Evolutionary conservation across 2,113 vertebrate genomes (phyloP), one percentile per base, ranked within the genome.

Genomic region (Odontesthes bonariensis): DNA sequence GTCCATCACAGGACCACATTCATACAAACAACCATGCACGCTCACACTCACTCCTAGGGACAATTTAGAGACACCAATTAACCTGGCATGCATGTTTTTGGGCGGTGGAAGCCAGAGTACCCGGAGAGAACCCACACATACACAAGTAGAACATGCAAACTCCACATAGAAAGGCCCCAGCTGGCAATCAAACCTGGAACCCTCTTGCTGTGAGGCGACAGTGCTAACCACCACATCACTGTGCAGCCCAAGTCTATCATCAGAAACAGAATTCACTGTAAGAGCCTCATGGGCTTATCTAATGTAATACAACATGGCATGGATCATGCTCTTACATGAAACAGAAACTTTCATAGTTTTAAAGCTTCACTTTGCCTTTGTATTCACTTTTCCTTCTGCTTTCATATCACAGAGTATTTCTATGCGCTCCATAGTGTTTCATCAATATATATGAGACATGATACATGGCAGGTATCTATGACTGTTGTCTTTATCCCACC

Each of bases 401-500:
- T 57, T 19, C 33, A 17, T n/a, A 19, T 55, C 19, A 56, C 19
- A 22, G 2, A 38, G 55, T 42, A 60, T 46, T 76, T 61, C 27
- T 23, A 0, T 47, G 60, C 6, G 17, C 52, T 54, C 49, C 0
- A 2, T 23, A 4, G 42, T 6, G n/a, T 57, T 69, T 44, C 13
- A 69, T 77, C 77, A 51, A 6, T 22, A 60, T 23, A 10, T 73
- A 44, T 59, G 33, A 59, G 63, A 68, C 72, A 55, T 31, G 52
- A 55, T 47, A 16, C 46, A 2, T 49, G 66, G 69, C 73, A 68
- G 70, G 60, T 72, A 59, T 85, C 81, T 55, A 23, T 22, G 0
- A 53, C 65, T 79, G 64, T 76, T 79, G 74, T 83, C 61, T 83
- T 75, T 53, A 81, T 81, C 81, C 82, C 13, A 51, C 53, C 77